phyloP scores from a whole-genome alignment of 2,888 invertebrate genomes.

The Ctenicera cuprea region DNA sequence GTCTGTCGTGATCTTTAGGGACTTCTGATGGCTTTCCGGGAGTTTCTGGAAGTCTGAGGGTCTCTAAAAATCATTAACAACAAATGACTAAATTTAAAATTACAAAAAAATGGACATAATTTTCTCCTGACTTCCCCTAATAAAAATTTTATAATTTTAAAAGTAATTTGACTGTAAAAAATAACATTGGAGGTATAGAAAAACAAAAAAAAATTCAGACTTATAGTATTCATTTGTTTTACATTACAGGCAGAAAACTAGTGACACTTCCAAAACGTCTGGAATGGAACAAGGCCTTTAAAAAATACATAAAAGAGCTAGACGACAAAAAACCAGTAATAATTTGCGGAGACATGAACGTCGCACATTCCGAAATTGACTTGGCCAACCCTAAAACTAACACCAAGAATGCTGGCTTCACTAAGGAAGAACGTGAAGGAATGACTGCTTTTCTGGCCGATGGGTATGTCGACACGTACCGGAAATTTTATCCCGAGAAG shows the following conservation, averaged over 20 bases:
- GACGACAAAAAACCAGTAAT: conserved; percentile 95
- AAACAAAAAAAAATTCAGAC: no score
- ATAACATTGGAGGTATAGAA: no score
- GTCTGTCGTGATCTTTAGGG: no score
- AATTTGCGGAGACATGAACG: conserved; percentile 98
- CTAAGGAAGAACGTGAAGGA: conserved; percentile 93
- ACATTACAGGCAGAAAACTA: conserved; percentile 87
- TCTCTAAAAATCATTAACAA: no score
- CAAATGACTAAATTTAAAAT: no score
- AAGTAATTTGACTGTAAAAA: no score
- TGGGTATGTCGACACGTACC: conserved; percentile 92
- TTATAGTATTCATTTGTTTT: no score
- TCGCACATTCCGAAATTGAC: conserved; percentile 96
- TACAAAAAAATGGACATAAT: no score
- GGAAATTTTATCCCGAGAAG: conserved; percentile 89
- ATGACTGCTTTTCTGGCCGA: conserved; percentile 88
- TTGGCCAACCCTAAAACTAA: conserved; percentile 96
- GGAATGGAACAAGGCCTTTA: conserved; percentile 92
- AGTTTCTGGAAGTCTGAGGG: no score
- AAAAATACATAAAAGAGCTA: conserved; percentile 84
- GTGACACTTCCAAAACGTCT: conserved; percentile 91
- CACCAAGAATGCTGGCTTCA: conserved; percentile 95
- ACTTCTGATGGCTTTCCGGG: no score
- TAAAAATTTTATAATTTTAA: no score
- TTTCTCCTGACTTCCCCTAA: no score